phyloP scores from a whole-genome alignment of 1,140 invertebrate species.

The Hycleus phaleratus region DNA sequence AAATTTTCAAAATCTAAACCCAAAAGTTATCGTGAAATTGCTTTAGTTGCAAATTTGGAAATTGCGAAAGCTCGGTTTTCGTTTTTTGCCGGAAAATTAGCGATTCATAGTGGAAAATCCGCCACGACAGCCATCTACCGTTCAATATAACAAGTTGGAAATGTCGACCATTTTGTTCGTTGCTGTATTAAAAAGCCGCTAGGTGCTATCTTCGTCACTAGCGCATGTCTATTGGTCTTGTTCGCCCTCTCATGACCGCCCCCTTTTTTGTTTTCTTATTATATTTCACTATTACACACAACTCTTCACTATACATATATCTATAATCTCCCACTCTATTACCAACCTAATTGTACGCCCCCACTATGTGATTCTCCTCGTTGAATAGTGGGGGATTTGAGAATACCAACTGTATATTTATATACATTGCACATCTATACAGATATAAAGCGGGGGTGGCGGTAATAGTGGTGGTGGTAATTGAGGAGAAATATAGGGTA shows the following conservation, averaged over 20 bases:
- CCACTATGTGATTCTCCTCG: constrained; percentile 8
- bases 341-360: constrained; percentile 1
- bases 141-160: no score
- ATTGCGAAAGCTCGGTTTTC: no score
- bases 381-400: no score
- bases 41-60: no score
- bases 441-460: neutral
- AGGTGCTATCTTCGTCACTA: constrained; percentile 25
- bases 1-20: no score
- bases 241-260: constrained; percentile 18
- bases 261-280: constrained; percentile 19
- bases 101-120: no score
- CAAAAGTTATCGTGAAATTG: no score
- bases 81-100: no score
- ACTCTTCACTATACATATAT: neutral
- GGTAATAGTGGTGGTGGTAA: neutral
- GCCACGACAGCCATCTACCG: constrained; percentile 27
- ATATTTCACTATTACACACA: neutral
- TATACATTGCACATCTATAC: no score
- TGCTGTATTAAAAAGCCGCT: constrained; percentile 27
- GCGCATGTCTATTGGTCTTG: constrained; percentile 32
- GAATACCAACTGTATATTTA: no score
- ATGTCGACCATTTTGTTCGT: constrained; percentile 37
- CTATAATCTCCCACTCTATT: neutral
- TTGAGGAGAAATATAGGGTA: neutral